Percentiles rank a stretch among this genome's conserved stretches.
Conservation (phyloP, 2,113 vertebrate species). For the Ophthalmolycus amberensis region DNA sequence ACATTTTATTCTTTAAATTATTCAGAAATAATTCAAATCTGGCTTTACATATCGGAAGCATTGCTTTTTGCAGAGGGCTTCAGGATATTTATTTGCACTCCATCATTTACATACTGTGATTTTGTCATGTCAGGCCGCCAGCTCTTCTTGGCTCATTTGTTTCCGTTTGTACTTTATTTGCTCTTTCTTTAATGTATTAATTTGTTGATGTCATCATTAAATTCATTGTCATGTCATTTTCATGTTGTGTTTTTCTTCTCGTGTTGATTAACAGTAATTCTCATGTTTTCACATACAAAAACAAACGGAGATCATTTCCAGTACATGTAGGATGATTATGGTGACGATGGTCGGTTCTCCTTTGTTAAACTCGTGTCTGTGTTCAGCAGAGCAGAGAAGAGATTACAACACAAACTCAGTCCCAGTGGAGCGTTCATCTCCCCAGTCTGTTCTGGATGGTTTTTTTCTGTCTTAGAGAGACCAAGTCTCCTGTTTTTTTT, state of each 20-base stretch:
- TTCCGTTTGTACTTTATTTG: constrained; percentile 63
- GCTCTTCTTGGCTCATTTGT: constrained; percentile 55
- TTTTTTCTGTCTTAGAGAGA: neutral
- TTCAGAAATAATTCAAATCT: neutral
- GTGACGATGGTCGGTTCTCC: constrained; percentile 22
- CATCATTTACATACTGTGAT: neutral
- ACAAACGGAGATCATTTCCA: neutral
- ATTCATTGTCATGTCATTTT: constrained; percentile 74
- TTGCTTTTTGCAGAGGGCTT: neutral
- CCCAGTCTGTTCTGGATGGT: constrained; percentile 6
- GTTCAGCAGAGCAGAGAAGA: constrained; percentile 26
- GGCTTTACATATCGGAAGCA: constrained; percentile 5
- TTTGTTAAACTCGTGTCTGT: constrained; percentile 26
- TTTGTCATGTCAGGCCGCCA: constrained; percentile 54
- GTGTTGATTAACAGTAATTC: neutral
- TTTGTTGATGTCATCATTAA: constrained; percentile 74
- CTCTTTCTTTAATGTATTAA: constrained; percentile 47
- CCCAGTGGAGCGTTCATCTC: constrained; percentile 23
- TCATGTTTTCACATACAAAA: constrained; percentile 7
- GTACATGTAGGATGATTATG: neutral
- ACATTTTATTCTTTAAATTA: neutral
- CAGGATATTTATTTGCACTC: neutral
- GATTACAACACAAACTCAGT: constrained; percentile 33
- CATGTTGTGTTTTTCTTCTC: constrained; percentile 46
- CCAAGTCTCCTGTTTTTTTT: constrained; percentile 20